Evolutionary conservation across 1,140 invertebrate species (phyloP), one percentile per base, ranked within the genome.

Genomic region (Diabrotica virgifera): DNA sequence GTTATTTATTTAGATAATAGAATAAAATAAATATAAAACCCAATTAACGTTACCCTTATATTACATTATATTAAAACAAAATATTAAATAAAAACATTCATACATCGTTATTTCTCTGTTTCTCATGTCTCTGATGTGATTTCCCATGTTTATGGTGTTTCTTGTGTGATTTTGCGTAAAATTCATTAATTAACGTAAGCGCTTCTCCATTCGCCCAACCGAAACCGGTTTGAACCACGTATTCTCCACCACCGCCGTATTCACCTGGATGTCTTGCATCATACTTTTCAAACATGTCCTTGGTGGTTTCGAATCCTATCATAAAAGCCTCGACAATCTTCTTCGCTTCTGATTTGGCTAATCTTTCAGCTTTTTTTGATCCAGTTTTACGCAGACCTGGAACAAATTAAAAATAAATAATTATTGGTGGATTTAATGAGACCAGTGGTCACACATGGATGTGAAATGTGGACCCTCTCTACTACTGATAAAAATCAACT

Each of bases 161-260:
- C 6, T 10, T 59, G 35, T 12, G 12, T 38, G 52, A 9, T 38
- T 24, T 51, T 36, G 61, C 63, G 37, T 59, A 66, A 64, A 64
- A 71, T 4, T 55, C 38, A 24, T 69, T 58, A 12, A 73, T 73
- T 3, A 71, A 58, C 51, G 63, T 37, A 5, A 73, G 53, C 2
- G 65, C 71, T n/a, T 96, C 89, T 5, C 95, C 95, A 78, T 97
- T 97, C 0, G 92, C 92, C 95, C 95, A 98, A 5, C 95, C 95
- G 76, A 98, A 98, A 11, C 96, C 96, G 12, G 85, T 84, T 77
- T 97, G 93, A 0, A 95, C 90, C 0, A 80, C 80, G 76, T 97
- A 97, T 79, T 98, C 96, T 0, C 95, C 95, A 0, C 95, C 95
- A 6, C 88, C 87, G 0, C 95, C 95, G 40, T 86, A 85, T 24